Evolutionary conservation across 2,113 vertebrate species (phyloP), one percentile per base, ranked within the genome.

Genomic region (Zosterops lateralis): DNA sequence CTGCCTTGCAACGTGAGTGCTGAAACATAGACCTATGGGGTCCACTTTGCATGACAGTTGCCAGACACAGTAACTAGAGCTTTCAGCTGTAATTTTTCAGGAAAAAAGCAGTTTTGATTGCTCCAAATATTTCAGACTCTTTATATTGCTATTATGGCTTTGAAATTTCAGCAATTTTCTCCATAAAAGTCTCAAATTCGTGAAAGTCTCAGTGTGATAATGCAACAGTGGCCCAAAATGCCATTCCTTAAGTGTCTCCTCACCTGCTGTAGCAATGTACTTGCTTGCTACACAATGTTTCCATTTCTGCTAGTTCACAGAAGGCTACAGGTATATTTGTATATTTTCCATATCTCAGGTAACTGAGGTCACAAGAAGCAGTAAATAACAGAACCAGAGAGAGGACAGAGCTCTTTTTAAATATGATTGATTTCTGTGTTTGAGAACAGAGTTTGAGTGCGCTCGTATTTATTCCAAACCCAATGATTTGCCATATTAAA

Each of bases 1-100:
- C 66, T 40, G 12, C 57, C 25, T 14, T 44, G 56, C 60, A 45
- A 2, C 0, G 0, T 0, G 0, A 62, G 20, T 12, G 16, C 36
- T 31, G 32, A 93, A 86, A 62, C 9, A 21, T 13, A 58, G 29
- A 58, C 60, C 42, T 64, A 12, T 0, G 0, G 28, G 0, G 1
- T 32, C 42, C 44, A 8, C 51, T 73, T 62, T 7, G 18, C 29
- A 32, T 2, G 3, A 28, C 18, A 66, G 29, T 25, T 44, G 22
- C 34, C n/a, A 80, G 64, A 50, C 17, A 73, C 29, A 31, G 10
- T 38, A 89, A 62, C 24, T n/a, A n/a, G 38, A 95, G 18, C 6
- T 87, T 62, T 81, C 14, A 16, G 13, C 16, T 56, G 8, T 16
- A 86, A 34, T 25, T 64, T 17, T 56, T 64, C 40, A 75, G 22